Percentiles rank a stretch among this genome's conserved stretches.
phyloP scores from a whole-genome alignment of 2,888 invertebrate genomes.

The Eubasilissa splendida region DNA sequence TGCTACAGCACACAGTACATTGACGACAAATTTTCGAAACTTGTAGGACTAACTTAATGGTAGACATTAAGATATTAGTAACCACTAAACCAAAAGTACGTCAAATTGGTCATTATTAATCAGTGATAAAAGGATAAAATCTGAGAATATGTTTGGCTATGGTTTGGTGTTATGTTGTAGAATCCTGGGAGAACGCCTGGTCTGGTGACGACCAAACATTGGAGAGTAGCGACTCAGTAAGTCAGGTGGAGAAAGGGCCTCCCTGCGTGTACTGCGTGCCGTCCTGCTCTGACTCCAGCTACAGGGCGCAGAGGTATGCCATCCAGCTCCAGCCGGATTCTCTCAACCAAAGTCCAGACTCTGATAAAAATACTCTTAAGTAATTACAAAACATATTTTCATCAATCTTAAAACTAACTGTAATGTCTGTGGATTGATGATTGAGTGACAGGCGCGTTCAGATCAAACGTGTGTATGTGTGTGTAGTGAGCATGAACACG shows the following conservation, averaged over 20 bases:
- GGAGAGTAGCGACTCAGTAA: conserved; percentile 66
- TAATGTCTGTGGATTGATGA: too few species aligned
- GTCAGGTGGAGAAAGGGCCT: conserved; percentile 70
- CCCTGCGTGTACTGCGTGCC: conserved; percentile 76
- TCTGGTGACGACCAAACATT: conserved; percentile 61
- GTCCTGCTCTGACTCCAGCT: conserved; percentile 74
- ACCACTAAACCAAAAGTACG: too few species aligned
- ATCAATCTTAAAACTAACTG: too few species aligned
- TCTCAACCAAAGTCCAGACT: conserved; percentile 63
- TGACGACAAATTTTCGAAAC: too few species aligned
- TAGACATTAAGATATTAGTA: too few species aligned
- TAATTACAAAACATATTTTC: conserved; percentile 17
- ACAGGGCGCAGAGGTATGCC: conserved; percentile 69
- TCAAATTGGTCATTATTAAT: not conserved
- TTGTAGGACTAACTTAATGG: too few species aligned
- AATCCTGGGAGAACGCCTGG: conserved; percentile 59
- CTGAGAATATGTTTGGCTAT: not conserved
- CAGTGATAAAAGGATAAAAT: too few species aligned
- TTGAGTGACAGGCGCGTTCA: too few species aligned
- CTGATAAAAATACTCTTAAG: conserved; percentile 61
- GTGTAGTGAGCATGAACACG: too few species aligned
- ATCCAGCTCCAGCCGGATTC: conserved; percentile 67
- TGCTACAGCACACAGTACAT: too few species aligned
- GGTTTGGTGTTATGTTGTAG: conserved; percentile 45
- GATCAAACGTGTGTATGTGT: too few species aligned